Percentiles rank a stretch among this genome's conserved stretches.
phyloP scores from a whole-genome alignment of 2,797 vertebrate genomes.

The Hydrocynus forskahlii region DNA sequence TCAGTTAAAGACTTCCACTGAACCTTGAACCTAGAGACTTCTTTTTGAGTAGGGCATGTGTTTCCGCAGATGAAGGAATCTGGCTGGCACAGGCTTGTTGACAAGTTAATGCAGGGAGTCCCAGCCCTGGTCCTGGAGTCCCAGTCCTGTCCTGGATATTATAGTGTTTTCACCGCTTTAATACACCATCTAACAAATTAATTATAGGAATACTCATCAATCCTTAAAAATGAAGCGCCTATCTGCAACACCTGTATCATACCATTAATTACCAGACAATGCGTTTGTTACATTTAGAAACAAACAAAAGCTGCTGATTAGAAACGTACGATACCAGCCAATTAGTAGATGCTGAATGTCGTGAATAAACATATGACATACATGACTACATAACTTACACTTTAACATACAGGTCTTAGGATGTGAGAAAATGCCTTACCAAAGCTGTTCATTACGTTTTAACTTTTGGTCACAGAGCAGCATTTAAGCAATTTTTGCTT shows the following conservation, averaged over 20 bases:
- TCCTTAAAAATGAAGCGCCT: background rate
- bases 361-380: background rate
- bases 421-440: too few relatives aligned
- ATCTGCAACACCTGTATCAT: background rate
- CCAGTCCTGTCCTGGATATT: background rate
- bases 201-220: background rate
- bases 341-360: background rate
- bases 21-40: background rate
- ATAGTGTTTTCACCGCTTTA: background rate
- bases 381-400: background rate
- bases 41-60: background rate
- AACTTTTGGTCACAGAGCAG: too few relatives aligned
- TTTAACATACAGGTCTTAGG: too few relatives aligned
- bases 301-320: background rate
- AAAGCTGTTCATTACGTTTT: too few relatives aligned
- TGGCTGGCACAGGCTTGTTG: background rate
- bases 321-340: background rate
- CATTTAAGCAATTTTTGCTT: background rate
- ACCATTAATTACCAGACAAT: background rate
- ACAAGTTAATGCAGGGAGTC: background rate
- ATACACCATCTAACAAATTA: background rate
- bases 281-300: background rate
- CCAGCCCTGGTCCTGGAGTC: background rate
- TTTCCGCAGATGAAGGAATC: background rate
- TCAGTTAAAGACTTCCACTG: constrained; percentile 21